A percentile compares a stretch with the other conserved stretches of the same genome.
Conservation (phyloP, 1,140 invertebrate genomes). For the Radopholus similis region DNA sequence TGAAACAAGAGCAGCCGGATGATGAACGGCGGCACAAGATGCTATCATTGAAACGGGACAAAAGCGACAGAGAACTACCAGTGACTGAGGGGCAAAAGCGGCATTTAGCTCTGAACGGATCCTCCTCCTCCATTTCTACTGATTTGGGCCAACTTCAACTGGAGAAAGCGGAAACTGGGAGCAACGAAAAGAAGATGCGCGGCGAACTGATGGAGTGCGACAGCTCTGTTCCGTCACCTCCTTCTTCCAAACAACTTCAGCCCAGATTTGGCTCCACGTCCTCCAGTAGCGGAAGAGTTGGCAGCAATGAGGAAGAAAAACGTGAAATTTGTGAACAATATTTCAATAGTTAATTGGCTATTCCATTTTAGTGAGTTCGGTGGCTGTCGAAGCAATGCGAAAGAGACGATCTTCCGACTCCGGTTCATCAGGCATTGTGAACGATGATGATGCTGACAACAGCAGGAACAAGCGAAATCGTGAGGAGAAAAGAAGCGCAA, state of each 20-base stretch:
- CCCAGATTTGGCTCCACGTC: not conserved
- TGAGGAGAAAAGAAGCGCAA: conserved; percentile 19
- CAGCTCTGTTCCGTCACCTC: conserved; percentile 46
- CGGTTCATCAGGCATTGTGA: not conserved
- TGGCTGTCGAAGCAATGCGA: not conserved
- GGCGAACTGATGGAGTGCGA: conserved; percentile 41
- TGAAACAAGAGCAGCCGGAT: not conserved
- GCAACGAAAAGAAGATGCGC: conserved; percentile 7
- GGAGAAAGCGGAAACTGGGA: not conserved
- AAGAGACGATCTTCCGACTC: conserved; percentile 3
- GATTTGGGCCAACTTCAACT: not conserved
- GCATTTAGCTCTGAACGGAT: not conserved
- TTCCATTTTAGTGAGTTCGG: too few relatives aligned
- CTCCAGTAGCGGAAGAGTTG: too few relatives aligned
- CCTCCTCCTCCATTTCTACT: not conserved
- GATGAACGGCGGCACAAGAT: not conserved
- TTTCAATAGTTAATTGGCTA: too few relatives aligned
- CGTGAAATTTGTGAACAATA: too few relatives aligned
- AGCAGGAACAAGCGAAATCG: conserved; percentile 26
- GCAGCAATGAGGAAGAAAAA: too few relatives aligned
- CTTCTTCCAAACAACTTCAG: conserved; percentile 6
- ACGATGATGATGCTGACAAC: conserved; percentile 13
- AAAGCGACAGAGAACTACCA: not conserved
- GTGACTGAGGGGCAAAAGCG: not conserved
- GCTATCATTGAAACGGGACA: not conserved